phyloP scores from a whole-genome alignment of 2,113 vertebrate genomes.

The Ceuthmochares aereus region DNA sequence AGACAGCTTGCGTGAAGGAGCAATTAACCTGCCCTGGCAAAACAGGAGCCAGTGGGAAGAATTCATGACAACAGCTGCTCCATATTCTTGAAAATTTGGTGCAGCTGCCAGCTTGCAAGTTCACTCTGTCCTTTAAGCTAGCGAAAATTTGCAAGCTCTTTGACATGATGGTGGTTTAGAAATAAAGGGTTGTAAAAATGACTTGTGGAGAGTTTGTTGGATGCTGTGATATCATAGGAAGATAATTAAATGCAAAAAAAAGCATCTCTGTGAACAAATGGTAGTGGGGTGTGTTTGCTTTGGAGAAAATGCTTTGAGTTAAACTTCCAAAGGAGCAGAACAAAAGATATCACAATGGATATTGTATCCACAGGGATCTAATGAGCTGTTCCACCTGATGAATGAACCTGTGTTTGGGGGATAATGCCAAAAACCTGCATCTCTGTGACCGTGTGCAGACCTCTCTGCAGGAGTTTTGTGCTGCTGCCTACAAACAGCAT shows the following conservation, averaged over 20 bases:
- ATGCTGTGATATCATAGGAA: background rate
- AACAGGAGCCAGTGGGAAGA: background rate
- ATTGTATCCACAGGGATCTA: rapidly evolving
- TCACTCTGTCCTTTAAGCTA: background rate
- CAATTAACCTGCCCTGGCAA: conserved; percentile 24
- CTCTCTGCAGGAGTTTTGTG: background rate
- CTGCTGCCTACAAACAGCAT: background rate
- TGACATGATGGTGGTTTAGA: background rate
- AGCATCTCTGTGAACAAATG: background rate
- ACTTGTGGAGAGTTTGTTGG: background rate
- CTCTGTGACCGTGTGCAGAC: background rate
- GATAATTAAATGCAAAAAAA: background rate
- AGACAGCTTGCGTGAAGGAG: background rate
- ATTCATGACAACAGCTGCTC: background rate
- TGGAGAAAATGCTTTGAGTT: background rate
- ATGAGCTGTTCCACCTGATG: background rate
- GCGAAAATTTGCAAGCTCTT: conserved; percentile 4
- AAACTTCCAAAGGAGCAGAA: background rate
- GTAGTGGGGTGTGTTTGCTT: background rate
- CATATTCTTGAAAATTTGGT: background rate
- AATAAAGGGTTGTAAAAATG: background rate
- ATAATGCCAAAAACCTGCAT: background rate
- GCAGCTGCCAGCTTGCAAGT: background rate
- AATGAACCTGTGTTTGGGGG: background rate
- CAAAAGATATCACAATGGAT: background rate